A percentile compares a stretch with the other conserved stretches of the same genome.
Conservation (phyloP, 2,888 invertebrate genomes). For the Periphyllus acericola region DNA sequence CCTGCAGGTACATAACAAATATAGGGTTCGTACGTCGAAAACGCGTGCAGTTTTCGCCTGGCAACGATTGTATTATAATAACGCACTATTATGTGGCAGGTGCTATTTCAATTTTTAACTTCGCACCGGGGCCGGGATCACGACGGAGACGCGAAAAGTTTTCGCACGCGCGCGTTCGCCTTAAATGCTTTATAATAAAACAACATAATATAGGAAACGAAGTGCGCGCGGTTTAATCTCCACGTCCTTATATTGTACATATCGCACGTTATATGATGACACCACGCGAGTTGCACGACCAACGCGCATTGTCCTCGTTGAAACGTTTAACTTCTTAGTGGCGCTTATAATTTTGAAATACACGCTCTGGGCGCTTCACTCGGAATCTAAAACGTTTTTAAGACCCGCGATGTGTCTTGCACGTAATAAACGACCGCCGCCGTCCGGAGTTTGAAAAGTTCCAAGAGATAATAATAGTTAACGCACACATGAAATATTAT, state of each 20-base stretch:
- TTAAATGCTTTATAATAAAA: no score
- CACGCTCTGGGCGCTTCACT: no score
- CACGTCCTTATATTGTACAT: not conserved
- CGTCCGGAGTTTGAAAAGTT: not conserved
- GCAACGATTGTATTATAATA: no score
- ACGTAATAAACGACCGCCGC: not conserved
- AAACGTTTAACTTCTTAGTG: not conserved
- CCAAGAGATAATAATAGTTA: not conserved
- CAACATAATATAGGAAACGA: no score
- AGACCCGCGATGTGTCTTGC: not conserved
- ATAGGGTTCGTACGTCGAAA: no score
- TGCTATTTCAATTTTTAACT: no score
- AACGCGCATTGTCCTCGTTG: not conserved
- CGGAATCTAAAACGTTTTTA: not conserved
- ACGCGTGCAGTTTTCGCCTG: no score
- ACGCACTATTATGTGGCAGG: no score
- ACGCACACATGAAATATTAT: conserved; percentile 6
- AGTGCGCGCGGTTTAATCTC: not conserved
- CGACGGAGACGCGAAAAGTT: not conserved
- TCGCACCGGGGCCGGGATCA: no score
- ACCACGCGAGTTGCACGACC: no score
- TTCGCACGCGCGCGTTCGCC: not conserved
- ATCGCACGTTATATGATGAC: no score
- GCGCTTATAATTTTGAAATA: not conserved
- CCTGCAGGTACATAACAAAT: no score